A percentile compares a stretch with the other conserved stretches of the same genome.
phyloP scores from a whole-genome alignment of 2,113 vertebrate genomes.

The Peromyscus leucopus region DNA sequence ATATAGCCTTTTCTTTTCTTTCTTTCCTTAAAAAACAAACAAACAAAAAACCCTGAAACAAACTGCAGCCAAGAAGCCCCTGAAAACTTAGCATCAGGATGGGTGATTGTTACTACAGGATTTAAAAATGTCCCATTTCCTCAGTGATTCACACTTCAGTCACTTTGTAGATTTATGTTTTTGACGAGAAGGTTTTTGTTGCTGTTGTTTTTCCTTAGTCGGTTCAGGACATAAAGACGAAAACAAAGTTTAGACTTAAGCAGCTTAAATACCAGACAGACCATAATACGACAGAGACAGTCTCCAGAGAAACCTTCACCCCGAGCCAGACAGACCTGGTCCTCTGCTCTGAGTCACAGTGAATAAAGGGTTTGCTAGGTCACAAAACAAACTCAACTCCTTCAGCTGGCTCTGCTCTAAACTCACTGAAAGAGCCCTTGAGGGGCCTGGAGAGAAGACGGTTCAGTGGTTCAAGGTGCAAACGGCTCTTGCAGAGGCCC shows the following conservation, averaged over 20 bases:
- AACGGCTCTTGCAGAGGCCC: background rate
- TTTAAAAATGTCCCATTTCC: constrained; percentile 85
- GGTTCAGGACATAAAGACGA: constrained; percentile 78
- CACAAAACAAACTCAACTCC: constrained; percentile 76
- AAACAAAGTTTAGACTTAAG: constrained; percentile 79
- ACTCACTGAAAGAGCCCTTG: constrained; percentile 36
- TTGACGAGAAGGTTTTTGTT: background rate
- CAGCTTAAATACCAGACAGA: constrained; percentile 81
- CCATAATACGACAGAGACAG: constrained; percentile 65
- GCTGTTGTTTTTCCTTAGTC: background rate
- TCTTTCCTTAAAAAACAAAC: no score
- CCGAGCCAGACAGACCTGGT: constrained; percentile 71
- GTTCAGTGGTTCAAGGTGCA: background rate
- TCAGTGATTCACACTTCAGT: constrained; percentile 82
- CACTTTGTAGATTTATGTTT: constrained; percentile 81
- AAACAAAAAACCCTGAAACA: constrained; percentile 29
- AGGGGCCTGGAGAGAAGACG: background rate
- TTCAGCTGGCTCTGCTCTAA: constrained; percentile 75
- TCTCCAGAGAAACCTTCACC: constrained; percentile 68
- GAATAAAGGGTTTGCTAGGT: constrained; percentile 73
- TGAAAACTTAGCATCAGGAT: constrained; percentile 73
- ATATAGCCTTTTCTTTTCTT: background rate
- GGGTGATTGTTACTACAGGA: constrained; percentile 82
- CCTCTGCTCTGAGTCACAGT: constrained; percentile 68
- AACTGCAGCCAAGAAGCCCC: constrained; percentile 60